A percentile compares a stretch with the other conserved stretches of the same genome.
These are phyloP conservation scores for Eolophus roseicapilla DNA, from an alignment of 2,113 vertebrate genomes.

Conservation along the genomic window DNA sequence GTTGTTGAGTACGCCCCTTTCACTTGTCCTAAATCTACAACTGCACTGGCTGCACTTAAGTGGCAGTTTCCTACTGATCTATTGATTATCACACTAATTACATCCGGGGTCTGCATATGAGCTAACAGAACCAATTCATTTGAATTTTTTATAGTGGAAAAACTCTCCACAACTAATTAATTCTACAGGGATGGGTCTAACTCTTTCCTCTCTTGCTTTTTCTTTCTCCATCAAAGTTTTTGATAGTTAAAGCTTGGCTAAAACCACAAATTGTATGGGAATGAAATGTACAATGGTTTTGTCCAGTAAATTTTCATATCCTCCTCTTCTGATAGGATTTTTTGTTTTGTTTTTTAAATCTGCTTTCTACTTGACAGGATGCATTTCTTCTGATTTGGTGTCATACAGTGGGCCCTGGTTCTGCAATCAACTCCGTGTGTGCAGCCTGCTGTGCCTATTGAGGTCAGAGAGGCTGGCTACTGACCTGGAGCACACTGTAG, in stretches of 20 bases:
- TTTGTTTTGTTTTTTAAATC: neutral
- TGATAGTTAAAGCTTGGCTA: neutral
- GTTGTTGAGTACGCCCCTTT: slow-evolving; percentile 62
- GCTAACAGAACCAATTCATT: slow-evolving; percentile 76
- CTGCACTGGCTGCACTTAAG: slow-evolving; percentile 67
- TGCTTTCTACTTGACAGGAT: neutral
- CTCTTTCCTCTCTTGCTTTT: neutral
- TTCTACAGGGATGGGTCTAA: slow-evolving; percentile 51
- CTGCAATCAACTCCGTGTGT: neutral
- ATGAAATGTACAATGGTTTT: neutral
- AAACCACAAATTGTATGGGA: neutral
- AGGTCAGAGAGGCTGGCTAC: neutral
- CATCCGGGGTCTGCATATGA: slow-evolving; percentile 61
- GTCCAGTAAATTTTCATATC: neutral
- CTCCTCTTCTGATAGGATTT: neutral
- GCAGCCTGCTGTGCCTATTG: neutral
- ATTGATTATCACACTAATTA: slow-evolving; percentile 87
- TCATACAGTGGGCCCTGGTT: neutral
- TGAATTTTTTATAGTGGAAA: slow-evolving; percentile 40
- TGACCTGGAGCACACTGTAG: neutral
- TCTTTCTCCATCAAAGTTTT: neutral
- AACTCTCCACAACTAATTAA: slow-evolving; percentile 76
- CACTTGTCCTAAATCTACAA: slow-evolving; percentile 72
- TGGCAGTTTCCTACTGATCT: slow-evolving; percentile 76
- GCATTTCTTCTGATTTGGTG: neutral